Evolutionary conservation across 1,140 invertebrate genomes (phyloP).

Genomic region (Drosophila lini): DNA sequence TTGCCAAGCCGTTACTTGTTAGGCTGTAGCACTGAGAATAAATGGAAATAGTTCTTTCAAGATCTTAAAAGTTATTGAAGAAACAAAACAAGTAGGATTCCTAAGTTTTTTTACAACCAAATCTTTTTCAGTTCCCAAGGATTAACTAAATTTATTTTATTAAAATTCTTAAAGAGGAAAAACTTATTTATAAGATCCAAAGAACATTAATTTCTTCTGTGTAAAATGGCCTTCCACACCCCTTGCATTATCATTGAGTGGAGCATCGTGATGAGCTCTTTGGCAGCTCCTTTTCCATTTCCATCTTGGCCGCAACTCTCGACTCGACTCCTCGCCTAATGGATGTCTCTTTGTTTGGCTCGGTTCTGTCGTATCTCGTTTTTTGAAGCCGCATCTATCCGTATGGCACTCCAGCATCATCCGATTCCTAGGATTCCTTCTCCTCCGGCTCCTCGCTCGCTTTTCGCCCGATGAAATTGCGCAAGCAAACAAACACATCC

Average conservation of each 20-base stretch:
- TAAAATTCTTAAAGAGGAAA: background rate
- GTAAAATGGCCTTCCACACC: background rate
- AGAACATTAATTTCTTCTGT: background rate
- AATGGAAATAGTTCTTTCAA: background rate
- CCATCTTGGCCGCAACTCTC: constrained; percentile 37
- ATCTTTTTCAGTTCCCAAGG: too few species aligned
- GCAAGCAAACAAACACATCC: constrained; percentile 69
- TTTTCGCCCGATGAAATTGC: constrained; percentile 54
- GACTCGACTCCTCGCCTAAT: constrained; percentile 54
- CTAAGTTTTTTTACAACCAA: too few species aligned
- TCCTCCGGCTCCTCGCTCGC: background rate
- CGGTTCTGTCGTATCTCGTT: constrained; percentile 68
- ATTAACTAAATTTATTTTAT: background rate
- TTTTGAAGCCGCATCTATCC: constrained; percentile 70
- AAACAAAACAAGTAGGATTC: too few species aligned
- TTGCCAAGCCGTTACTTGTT: constrained; percentile 72
- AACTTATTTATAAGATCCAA: background rate
- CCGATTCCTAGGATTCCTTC: constrained; percentile 15
- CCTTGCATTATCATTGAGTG: constrained; percentile 9
- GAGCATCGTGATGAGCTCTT: constrained; percentile 29
- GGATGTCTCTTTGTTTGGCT: constrained; percentile 63
- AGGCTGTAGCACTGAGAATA: constrained; percentile 6
- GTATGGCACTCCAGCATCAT: constrained; percentile 31
- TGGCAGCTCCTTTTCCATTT: constrained; percentile 52
- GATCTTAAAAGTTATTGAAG: background rate